A percentile compares a stretch with the other conserved stretches of the same genome.
Conservation (phyloP, 2,797 vertebrate genomes). For the Petrocephalus schoutedeni region DNA sequence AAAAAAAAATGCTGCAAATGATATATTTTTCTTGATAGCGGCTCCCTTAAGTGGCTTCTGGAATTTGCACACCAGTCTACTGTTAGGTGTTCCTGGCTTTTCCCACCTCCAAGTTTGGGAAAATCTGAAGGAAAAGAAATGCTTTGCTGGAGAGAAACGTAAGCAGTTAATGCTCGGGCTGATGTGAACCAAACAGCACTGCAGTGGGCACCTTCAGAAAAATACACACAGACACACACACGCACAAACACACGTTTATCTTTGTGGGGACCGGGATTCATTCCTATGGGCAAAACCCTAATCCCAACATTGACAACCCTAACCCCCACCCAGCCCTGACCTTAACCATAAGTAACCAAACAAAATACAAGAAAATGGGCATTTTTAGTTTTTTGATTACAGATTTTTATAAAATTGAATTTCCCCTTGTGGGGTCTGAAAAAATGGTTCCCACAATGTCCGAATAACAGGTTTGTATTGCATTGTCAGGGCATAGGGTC, state of each 20-base stretch:
- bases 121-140: background rate
- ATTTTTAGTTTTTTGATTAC: background rate
- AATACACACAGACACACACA: background rate
- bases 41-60: background rate
- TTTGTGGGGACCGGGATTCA: background rate
- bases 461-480: background rate
- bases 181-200: background rate
- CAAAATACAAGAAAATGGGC: background rate
- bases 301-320: background rate
- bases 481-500: background rate
- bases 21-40: background rate
- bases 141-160: background rate
- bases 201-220: background rate
- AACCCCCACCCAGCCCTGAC: background rate
- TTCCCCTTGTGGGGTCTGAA: background rate
- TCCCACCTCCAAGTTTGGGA: constrained; percentile 10
- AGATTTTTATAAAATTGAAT: background rate
- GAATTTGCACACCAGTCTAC: background rate
- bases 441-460: background rate
- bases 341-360: background rate
- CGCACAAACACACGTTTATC: background rate
- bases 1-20: background rate
- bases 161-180: background rate
- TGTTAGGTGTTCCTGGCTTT: background rate
- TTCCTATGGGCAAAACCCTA: background rate